Evolutionary conservation across 2,113 vertebrate genomes (phyloP).

Genomic region (Coptodon rendalli): DNA sequence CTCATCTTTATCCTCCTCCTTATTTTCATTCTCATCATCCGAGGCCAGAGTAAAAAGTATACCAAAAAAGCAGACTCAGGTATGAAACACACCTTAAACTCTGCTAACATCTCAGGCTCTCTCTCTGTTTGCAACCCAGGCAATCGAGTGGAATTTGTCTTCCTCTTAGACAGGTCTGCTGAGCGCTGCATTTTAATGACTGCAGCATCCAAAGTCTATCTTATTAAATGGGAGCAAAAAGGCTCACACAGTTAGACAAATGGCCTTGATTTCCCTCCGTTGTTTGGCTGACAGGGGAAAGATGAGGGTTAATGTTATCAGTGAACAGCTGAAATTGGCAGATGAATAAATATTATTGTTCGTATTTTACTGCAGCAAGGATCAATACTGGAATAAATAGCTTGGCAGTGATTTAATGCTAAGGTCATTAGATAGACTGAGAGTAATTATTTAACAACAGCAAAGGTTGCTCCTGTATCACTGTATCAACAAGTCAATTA

Average conservation of each 20-base stretch:
- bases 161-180: background rate
- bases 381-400: constrained; percentile 59
- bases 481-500: constrained; percentile 18
- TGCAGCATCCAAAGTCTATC: background rate
- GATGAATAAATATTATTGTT: constrained; percentile 56
- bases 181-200: constrained; percentile 34
- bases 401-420: constrained; percentile 43
- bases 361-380: constrained; percentile 34
- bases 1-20: constrained; percentile 97
- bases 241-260: constrained; percentile 39
- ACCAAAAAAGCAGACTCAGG: constrained; percentile 93
- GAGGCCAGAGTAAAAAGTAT: constrained; percentile 96
- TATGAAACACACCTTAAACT: constrained; percentile 42
- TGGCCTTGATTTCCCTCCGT: constrained; percentile 1
- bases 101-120: background rate
- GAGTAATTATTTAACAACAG: constrained; percentile 50
- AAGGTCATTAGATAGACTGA: constrained; percentile 43
- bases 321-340: constrained; percentile 15
- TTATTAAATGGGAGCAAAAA: background rate
- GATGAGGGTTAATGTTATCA: constrained; percentile 27
- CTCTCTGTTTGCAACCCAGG: background rate
- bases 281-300: constrained; percentile 32
- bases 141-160: background rate
- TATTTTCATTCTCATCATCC: constrained; percentile 93
- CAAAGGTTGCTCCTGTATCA: background rate